phyloP scores from a whole-genome alignment of 2,797 vertebrate species.

The Thalassophryne amazonica region DNA sequence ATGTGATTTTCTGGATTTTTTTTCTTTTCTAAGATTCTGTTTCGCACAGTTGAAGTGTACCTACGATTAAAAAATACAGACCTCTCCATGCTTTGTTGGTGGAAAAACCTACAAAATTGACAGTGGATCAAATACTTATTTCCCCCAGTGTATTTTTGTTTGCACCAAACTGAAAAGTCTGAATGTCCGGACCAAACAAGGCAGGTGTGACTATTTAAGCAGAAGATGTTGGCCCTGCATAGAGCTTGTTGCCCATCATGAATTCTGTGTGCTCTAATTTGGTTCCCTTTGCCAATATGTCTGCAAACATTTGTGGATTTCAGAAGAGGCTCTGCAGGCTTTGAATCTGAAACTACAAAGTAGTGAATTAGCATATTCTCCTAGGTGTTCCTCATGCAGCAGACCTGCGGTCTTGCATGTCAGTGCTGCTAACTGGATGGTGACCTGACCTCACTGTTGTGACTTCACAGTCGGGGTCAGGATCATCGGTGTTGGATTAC shows the following conservation, averaged over 20 bases:
- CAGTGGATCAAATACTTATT: conserved; percentile 36
- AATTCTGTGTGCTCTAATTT: conserved; percentile 13
- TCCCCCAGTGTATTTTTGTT: conserved; percentile 21
- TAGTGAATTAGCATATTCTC: conserved; percentile 26
- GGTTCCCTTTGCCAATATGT: conserved; percentile 5
- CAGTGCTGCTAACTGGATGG: conserved; percentile 61
- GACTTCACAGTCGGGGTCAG: conserved; percentile 50
- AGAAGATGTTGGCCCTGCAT: conserved; percentile 7
- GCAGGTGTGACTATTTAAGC: no score
- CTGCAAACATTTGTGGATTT: conserved; percentile 20
- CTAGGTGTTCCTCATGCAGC: conserved; percentile 20
- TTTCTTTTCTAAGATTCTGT: no score
- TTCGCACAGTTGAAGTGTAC: no score
- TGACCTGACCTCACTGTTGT: conserved; percentile 55
- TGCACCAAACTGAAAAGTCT: no score
- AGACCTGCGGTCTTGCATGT: conserved; percentile 43
- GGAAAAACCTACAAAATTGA: no score
- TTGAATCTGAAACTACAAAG: conserved; percentile 47
- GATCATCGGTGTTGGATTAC: conserved; percentile 57
- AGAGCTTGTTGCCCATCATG: conserved; percentile 9
- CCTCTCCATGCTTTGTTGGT: no score
- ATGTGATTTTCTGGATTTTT: no score
- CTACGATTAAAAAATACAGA: no score
- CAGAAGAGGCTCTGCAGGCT: conserved; percentile 18
- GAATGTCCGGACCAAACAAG: no score